These are phyloP conservation scores for Tretioscincus oriximinensis DNA, from an alignment of 2,113 vertebrate genomes.

Conservation along the genomic window DNA sequence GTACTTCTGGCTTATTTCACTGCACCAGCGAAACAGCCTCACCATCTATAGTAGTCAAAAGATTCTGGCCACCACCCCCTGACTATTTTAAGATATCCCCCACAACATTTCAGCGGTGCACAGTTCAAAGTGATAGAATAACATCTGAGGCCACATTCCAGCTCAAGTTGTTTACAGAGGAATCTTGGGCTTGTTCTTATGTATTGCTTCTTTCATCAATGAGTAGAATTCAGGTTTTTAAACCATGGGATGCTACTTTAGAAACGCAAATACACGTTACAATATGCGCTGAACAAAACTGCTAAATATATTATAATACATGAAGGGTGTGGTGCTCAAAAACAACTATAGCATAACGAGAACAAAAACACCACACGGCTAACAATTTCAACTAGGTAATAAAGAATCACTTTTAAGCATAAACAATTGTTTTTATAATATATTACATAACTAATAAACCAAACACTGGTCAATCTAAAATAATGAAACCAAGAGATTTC, in stretches of 20 bases:
- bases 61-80: slow-evolving; percentile 77
- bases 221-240: slow-evolving; percentile 2
- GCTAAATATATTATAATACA: slow-evolving; percentile 25
- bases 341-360: too few relatives aligned
- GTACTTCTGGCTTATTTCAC: slow-evolving; percentile 89
- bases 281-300: slow-evolving; percentile 26
- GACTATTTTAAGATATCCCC: slow-evolving; percentile 90
- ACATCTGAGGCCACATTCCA: slow-evolving; percentile 70
- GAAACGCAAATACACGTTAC: not conserved
- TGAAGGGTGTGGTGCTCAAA: too few relatives aligned
- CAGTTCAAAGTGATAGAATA: slow-evolving; percentile 73
- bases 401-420: too few relatives aligned
- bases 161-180: slow-evolving; percentile 65
- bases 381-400: too few relatives aligned
- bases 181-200: slow-evolving; percentile 49
- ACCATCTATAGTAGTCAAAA: slow-evolving; percentile 98
- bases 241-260: slow-evolving; percentile 30
- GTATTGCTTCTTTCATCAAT: slow-evolving; percentile 25
- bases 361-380: too few relatives aligned
- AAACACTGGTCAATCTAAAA: too few relatives aligned
- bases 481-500: too few relatives aligned
- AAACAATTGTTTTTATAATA: too few relatives aligned
- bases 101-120: slow-evolving; percentile 76
- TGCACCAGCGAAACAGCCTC: slow-evolving; percentile 82
- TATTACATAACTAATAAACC: too few relatives aligned